Evolutionary conservation across 2,888 invertebrate species (phyloP), one percentile per base, ranked within the genome.

Genomic region (Cheilosia impressa): DNA sequence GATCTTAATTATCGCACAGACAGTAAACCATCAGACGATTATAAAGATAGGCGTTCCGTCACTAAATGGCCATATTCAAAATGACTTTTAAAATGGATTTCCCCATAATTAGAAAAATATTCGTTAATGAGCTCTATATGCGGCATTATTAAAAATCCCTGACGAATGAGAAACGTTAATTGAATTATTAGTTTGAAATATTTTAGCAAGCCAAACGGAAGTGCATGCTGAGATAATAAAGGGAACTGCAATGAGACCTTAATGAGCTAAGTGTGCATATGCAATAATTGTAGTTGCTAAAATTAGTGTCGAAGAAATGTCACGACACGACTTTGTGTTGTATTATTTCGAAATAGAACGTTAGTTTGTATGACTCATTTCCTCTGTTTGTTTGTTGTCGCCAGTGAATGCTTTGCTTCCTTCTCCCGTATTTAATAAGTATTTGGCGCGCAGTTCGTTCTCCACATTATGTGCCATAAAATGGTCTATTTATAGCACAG

Each of bases 301-400:
- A 47, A 47, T 47, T 47, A 47, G 47, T 47, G 31, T 47, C 17
- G 47, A 17, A 47, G 17, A 47, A 47, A 17, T 47, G 47, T 17
- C 47, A 47, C 47, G 47, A 47, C 47, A 47, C 47, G 47, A 47
- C 47, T 17, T 47, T 47, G 47, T 47, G 19, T 17, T 6, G 9
- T 47, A 17, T 9, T 31, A 47, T 47, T 47, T 47, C 9, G 19
- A 47, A 47, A 47, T 9, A 47, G 47, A 47, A 47, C 17, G 2
- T 47, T 17, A 47, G 47, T 47, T 47, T 47, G n/a, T 19, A 47
- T 47, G 47, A 47, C 9, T 47, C 47, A 47, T 47, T 47, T 47
- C 47, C 47, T 47, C 7, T 47, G 17, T 47, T 47, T 47, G 17
- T 9, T 47, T 47, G 19, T 3, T 19, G 47, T 17, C 17, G 38